These are phyloP conservation scores for Cygnus atratus DNA, from an alignment of 2,113 vertebrate genomes.

Conservation along the genomic window DNA sequence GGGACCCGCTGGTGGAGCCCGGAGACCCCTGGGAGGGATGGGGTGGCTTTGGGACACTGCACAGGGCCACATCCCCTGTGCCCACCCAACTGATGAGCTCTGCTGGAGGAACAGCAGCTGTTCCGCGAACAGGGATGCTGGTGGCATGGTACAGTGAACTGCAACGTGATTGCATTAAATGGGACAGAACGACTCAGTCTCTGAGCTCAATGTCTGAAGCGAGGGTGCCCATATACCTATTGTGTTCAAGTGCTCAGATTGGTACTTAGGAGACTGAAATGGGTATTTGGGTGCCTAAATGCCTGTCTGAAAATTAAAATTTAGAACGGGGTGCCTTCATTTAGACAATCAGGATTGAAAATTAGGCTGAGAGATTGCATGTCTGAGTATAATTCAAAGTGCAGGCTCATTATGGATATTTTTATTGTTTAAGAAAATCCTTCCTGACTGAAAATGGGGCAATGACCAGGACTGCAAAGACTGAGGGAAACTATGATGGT, in stretches of 20 bases:
- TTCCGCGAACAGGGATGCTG: rapidly evolving
- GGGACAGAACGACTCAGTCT: background rate
- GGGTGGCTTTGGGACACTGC: background rate
- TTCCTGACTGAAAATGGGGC: conserved; percentile 55
- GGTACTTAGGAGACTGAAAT: background rate
- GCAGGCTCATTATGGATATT: background rate
- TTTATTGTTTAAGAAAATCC: conserved; percentile 58
- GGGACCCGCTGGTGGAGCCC: rapidly evolving
- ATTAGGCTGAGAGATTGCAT: conserved; percentile 31
- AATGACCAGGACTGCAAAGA: conserved; percentile 60
- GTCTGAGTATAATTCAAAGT: conserved; percentile 31
- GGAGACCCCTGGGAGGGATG: background rate
- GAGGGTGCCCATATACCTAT: background rate
- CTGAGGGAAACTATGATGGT: conserved; percentile 49
- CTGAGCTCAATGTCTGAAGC: background rate
- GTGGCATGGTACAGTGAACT: rapidly evolving
- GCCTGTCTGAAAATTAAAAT: conserved; percentile 13
- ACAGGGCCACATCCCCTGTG: rapidly evolving
- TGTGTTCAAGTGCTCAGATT: background rate
- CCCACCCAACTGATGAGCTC: rapidly evolving
- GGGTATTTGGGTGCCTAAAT: conserved; percentile 10
- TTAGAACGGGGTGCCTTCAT: conserved; percentile 15
- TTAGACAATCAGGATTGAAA: conserved; percentile 8
- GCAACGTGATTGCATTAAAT: rapidly evolving
- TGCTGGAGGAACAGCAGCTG: background rate